Evolutionary conservation across 2,888 invertebrate genomes (phyloP), one percentile per base, ranked within the genome.

Genomic region (Nyleta sp.): DNA sequence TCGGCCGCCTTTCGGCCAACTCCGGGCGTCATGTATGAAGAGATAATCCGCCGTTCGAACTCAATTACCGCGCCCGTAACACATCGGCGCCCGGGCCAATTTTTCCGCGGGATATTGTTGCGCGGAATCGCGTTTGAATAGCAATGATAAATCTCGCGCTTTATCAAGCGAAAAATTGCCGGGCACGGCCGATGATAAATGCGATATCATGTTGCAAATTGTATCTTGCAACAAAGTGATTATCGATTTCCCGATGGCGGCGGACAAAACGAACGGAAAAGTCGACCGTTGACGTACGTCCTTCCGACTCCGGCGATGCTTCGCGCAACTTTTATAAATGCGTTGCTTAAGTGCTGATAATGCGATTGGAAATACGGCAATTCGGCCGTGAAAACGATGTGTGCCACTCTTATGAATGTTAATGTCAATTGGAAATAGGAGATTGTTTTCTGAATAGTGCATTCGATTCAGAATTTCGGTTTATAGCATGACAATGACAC

Each of bases 1-100:
- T 84, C 82, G 82, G 80, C 78, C 78, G 81, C 77, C 78, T 82
- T 81, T 46, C 53, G 65, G 81, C 81, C 81, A 57, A 59, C 53
- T 59, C 8, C 35, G 22, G 55, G 59, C 60, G 46, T 57, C 72
- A 48, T 42, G 52, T 60, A 48, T 24, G 64, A 42, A 59, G 46
- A 33, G 53, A 70, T 65, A 73, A 80, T 77, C 64, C 64, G 70
- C 64, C 70, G 73, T 55, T 70, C 55, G 31, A 71, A 73, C 70
- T 76, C 76, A 76, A 76, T 75, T 75, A 71, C 42, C 18, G 50
- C 35, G 18, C 10, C 24, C 35, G 28, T 20, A 60, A 62, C 53
- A 28, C 22, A n/a, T n/a, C 38, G n/a, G 42, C 59, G 13, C 7
- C 13, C 55, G 42, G 35, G 55, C 68, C 67, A 62, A 75, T 68